Evolutionary conservation across 2,888 invertebrate genomes (phyloP), one percentile per base, ranked within the genome.

Genomic region (Netelia melanura): DNA sequence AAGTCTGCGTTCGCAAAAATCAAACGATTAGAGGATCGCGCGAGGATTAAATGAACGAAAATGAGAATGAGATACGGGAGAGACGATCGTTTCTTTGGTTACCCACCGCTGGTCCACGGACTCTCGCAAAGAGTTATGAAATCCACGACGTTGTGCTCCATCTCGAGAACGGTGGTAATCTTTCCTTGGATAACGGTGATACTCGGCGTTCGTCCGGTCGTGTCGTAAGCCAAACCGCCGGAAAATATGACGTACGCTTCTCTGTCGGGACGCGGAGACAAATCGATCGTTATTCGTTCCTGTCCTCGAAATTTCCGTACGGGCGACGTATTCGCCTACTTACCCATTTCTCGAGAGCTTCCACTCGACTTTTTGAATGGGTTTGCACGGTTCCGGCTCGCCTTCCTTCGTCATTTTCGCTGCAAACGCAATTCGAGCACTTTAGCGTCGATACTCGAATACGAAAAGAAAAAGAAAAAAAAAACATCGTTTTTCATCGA

Each of bases 91-190:
- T 56, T 17, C 23, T 72, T 65, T 54, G 17, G 1, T 21, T n/a
- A 93, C 95, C 94, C 93, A 98, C 98, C 98, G 93, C 97, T 97
- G 86, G 96, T 95, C 96, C 98, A 99, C 25, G 99, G 99, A 89
- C 97, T 98, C 94, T 98, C 98, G 94, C 98, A 98, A 82, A 99
- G 96, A 83, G 98, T 98, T 92, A 99, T 97, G 95, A 99, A 99
- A 96, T 99, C 99, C 86, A 99, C 96, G 86, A 99, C 98, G 92
- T 97, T 97, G 95, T 99, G 98, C 94, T 99, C 99, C 99, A 99
- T 99, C 96, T 99, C 99, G 91, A 99, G 95, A 86, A 99, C 99
- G 44, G 99, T 99, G 88, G 98, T 99, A 90, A 97, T 97, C 95
- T 98, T 99, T 89, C 98, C 98, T 95, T 98, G 98, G 94, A 98